Evolutionary conservation across 2,113 vertebrate genomes (phyloP), one percentile per base, ranked within the genome.

Genomic region (Crypturellus undulatus): DNA sequence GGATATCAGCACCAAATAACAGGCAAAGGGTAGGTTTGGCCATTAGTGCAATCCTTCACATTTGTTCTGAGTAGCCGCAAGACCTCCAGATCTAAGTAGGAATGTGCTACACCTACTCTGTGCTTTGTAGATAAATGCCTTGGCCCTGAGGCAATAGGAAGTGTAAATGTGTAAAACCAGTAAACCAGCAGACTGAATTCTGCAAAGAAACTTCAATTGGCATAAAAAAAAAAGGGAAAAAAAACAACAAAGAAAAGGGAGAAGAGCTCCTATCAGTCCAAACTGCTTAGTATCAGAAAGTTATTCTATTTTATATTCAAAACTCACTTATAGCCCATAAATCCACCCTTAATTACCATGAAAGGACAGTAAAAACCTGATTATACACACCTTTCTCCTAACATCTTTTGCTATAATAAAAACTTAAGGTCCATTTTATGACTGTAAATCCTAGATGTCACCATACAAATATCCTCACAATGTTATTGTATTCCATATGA

Each of bases 371-470:
- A 51, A 81, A 42, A 25, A 34, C 30, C 30, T 20, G 26, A n/a
- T 52, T 67, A 78, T 40, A 32, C 9, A 64, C 88, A 67, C 3
- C 0, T 59, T 70, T 67, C 54, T 75, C 47, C 56, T 68, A 75
- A 2, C 49, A 60, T 51, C 83, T 94, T 78, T 58, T n/a, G 28
- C 28, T 72, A 2, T 30, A 78, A 85, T 40, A 86, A 77, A 93
- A 79, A 17, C 4, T 32, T 76, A 30, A 62, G 17, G 21, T 10
- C 4, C 30, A 30, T 8, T 14, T 68, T 21, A 69, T 1, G 0
- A 36, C 28, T 20, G 12, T 24, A 43, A 69, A 49, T 30, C 38
- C 59, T 22, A 14, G 3, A 26, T 51, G 36, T 26, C 32, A 43
- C 12, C 73, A 80, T 5, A 83, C 14, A 78, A 84, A 62, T 19